phyloP scores from a whole-genome alignment of 2,797 vertebrate species.

The Apodemus agrarius region DNA sequence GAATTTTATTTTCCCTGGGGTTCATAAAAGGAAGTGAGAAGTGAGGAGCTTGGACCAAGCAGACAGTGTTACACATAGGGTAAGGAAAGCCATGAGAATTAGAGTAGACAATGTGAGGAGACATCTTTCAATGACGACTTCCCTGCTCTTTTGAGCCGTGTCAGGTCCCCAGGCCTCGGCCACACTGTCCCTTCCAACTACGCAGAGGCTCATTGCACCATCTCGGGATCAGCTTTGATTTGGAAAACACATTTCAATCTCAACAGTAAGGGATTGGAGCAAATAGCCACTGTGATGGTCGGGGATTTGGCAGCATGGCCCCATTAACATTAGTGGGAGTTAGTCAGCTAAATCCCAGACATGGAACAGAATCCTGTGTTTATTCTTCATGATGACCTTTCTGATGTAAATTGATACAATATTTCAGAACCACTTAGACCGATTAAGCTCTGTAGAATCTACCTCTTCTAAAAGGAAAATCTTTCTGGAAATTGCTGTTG shows the following conservation, averaged over 20 bases:
- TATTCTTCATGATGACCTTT: conserved; percentile 79
- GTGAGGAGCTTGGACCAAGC: not conserved
- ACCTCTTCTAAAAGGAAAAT: conserved; percentile 73
- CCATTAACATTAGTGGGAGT: conserved; percentile 78
- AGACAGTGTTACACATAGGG: not conserved
- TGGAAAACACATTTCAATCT: conserved; percentile 67
- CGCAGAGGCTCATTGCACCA: not conserved
- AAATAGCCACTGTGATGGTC: conserved; percentile 71
- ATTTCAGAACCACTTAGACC: conserved; percentile 83
- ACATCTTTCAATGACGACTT: not conserved
- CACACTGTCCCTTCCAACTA: not conserved
- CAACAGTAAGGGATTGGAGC: conserved; percentile 69
- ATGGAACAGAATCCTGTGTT: conserved; percentile 75
- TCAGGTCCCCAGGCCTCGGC: not conserved
- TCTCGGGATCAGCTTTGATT: conserved; percentile 61
- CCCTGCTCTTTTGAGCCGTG: not conserved
- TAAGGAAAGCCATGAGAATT: not conserved
- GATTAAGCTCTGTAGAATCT: conserved; percentile 80
- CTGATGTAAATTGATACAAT: conserved; percentile 82
- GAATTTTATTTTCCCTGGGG: not conserved
- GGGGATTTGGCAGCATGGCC: conserved; percentile 77
- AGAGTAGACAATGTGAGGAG: not conserved
- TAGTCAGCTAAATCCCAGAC: conserved; percentile 77
- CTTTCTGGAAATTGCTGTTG: conserved; percentile 70
- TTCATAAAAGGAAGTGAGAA: not conserved